Evolutionary conservation across 2,113 vertebrate species (phyloP).

Genomic region (Perccottus glenii): DNA sequence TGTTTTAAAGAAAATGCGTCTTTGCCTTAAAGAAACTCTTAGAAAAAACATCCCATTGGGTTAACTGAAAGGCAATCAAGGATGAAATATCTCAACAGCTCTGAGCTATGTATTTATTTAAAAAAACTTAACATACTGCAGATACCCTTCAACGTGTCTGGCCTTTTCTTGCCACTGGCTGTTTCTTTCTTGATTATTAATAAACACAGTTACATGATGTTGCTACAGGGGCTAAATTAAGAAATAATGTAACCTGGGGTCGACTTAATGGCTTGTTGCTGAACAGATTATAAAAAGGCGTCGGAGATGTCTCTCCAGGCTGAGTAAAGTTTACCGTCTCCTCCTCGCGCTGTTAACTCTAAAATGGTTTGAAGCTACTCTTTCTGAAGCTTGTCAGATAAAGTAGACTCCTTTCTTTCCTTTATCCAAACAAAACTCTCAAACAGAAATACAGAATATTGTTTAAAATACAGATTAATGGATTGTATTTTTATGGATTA

Average conservation of each 20-base stretch:
- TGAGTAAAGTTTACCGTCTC: conserved; percentile 22
- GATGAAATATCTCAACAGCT: conserved; percentile 12
- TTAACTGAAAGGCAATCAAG: conserved; percentile 30
- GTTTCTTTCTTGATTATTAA: conserved; percentile 17
- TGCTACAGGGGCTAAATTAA: conserved; percentile 39
- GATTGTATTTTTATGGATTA: too few species aligned
- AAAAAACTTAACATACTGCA: conserved; percentile 27
- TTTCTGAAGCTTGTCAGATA: neutral
- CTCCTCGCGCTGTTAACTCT: neutral
- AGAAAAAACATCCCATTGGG: neutral
- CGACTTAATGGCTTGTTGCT: conserved; percentile 34
- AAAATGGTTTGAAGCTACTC: neutral
- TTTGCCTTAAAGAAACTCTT: neutral
- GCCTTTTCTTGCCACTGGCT: conserved; percentile 1
- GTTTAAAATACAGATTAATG: too few species aligned
- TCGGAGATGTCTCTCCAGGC: conserved; percentile 33
- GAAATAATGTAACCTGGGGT: conserved; percentile 49
- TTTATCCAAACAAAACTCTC: too few species aligned
- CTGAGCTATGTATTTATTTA: conserved; percentile 9
- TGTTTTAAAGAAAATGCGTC: neutral
- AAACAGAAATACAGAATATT: too few species aligned
- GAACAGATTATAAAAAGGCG: conserved; percentile 52
- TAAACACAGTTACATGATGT: conserved; percentile 22
- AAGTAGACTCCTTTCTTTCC: neutral
- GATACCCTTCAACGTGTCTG: conserved; percentile 6